phyloP scores from a whole-genome alignment of 2,888 invertebrate species.

The Nomada ruficornis region DNA sequence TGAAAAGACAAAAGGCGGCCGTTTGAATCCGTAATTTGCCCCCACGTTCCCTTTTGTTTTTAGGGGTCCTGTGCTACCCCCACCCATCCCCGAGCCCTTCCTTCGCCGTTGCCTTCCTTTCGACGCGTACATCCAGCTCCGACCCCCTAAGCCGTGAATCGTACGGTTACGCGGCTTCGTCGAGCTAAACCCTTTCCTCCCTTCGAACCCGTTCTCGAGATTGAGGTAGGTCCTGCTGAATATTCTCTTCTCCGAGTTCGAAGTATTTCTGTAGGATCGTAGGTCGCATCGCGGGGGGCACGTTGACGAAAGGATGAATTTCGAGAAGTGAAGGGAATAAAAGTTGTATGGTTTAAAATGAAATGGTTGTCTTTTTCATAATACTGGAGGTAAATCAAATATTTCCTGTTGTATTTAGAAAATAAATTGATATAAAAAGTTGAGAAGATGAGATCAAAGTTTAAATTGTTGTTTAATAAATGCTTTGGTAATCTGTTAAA shows the following conservation, averaged over 20 bases:
- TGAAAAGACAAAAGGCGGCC: constrained; percentile 82
- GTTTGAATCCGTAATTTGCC: constrained; percentile 84
- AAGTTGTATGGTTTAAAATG: too few species aligned
- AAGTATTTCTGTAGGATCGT: not conserved
- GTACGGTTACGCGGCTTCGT: constrained; percentile 47
- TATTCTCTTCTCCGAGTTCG: constrained; percentile 3
- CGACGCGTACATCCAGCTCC: constrained; percentile 28
- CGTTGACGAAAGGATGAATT: too few species aligned
- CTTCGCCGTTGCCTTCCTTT: constrained; percentile 43
- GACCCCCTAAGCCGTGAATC: constrained; percentile 45
- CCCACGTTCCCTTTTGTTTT: constrained; percentile 80
- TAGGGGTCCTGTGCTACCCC: constrained; percentile 60
- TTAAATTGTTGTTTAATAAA: not conserved
- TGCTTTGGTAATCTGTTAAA: too few species aligned
- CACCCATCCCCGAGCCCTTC: constrained; percentile 33
- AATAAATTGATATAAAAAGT: not conserved
- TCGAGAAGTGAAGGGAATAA: too few species aligned
- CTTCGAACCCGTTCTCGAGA: constrained; percentile 18
- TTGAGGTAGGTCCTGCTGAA: constrained; percentile 59
- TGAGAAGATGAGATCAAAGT: too few species aligned
- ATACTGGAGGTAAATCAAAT: too few species aligned
- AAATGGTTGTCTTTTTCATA: too few species aligned
- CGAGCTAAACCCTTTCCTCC: constrained; percentile 68
- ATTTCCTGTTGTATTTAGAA: too few species aligned
- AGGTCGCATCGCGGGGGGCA: not conserved